phyloP scores from a whole-genome alignment of 2,113 vertebrate genomes.

The Pycnonotus jocosus region DNA sequence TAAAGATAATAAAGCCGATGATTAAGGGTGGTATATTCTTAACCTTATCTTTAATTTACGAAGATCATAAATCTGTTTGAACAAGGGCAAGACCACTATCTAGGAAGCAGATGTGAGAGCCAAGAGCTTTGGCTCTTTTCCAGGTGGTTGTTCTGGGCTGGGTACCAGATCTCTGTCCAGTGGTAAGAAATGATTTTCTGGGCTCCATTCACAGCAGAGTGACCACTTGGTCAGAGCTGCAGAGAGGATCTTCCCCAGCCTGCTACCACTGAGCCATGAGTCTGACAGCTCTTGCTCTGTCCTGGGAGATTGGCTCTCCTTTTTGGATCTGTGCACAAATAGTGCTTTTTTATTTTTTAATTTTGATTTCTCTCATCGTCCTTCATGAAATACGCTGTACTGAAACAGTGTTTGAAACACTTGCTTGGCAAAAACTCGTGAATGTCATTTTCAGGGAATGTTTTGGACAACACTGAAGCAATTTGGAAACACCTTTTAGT shows the following conservation, averaged over 20 bases:
- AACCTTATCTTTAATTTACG: background rate
- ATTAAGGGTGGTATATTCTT: background rate
- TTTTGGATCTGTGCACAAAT: background rate
- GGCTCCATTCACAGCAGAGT: background rate
- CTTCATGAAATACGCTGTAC: rapidly evolving
- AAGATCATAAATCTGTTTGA: background rate
- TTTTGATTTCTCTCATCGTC: background rate
- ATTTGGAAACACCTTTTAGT: background rate
- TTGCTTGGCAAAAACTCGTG: background rate
- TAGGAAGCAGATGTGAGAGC: constrained; percentile 14
- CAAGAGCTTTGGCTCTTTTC: constrained; percentile 3
- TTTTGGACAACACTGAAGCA: background rate
- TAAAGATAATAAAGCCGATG: background rate
- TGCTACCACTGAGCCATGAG: rapidly evolving
- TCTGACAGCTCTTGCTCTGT: background rate
- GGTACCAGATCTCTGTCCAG: background rate
- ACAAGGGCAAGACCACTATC: background rate
- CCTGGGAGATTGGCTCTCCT: background rate
- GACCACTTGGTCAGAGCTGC: background rate
- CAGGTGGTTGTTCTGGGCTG: background rate
- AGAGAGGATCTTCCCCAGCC: background rate
- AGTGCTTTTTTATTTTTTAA: background rate
- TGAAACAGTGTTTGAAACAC: background rate
- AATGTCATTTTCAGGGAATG: background rate
- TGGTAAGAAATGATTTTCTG: background rate